Evolutionary conservation across 2,888 invertebrate species (phyloP).

Genomic region (Apoderus coryli): DNA sequence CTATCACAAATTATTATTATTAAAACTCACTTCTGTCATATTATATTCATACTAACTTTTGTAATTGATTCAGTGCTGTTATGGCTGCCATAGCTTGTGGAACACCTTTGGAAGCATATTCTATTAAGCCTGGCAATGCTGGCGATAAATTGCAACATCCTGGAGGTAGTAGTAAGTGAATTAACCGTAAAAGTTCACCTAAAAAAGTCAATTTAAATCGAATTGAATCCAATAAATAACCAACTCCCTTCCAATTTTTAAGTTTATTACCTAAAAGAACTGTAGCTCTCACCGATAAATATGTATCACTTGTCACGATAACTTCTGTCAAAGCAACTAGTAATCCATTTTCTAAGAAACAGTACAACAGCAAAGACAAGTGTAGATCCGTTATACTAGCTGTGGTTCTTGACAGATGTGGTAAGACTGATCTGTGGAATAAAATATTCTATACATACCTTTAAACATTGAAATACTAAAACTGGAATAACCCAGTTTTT

Average conservation of each 20-base stretch:
- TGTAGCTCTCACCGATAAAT: constrained; percentile 83
- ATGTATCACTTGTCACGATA: constrained; percentile 75
- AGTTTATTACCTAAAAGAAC: constrained; percentile 73
- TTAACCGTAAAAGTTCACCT: constrained; percentile 76
- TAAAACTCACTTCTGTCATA: background rate
- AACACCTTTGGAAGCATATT: constrained; percentile 63
- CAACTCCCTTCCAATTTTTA: no score
- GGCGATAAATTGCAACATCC: constrained; percentile 74
- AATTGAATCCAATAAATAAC: no score
- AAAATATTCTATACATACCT: no score
- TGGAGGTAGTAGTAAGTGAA: constrained; percentile 72
- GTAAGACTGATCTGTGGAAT: constrained; percentile 55
- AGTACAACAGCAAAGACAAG: constrained; percentile 72
- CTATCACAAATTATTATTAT: constrained; percentile 2
- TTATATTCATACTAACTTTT: constrained; percentile 32
- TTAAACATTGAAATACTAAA: no score
- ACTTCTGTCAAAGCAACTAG: constrained; percentile 84
- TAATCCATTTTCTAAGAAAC: constrained; percentile 75
- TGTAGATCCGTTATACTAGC: constrained; percentile 88
- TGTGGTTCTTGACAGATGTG: constrained; percentile 70
- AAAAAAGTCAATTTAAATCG: no score
- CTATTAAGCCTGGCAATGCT: constrained; percentile 67
- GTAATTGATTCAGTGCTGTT: constrained; percentile 62
- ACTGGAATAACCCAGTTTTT: no score
- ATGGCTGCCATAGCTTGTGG: constrained; percentile 74